These are phyloP conservation scores for Nycticebus coucang DNA, from an alignment of 2,113 vertebrate genomes.

Conservation along the genomic window DNA sequence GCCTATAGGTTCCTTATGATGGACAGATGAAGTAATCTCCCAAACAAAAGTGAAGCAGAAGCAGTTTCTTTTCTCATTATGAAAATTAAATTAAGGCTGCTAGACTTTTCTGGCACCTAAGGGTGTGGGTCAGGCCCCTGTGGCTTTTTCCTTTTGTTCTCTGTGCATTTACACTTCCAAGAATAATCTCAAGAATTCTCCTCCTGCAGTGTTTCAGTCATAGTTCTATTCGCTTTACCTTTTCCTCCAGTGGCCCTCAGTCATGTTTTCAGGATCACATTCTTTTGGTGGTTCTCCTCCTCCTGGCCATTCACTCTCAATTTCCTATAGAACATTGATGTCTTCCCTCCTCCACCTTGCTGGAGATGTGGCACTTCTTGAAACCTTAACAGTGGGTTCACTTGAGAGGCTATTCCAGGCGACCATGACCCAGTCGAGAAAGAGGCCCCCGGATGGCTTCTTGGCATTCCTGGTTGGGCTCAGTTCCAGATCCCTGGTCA, in stretches of 20 bases:
- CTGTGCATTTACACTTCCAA: neutral
- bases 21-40: neutral
- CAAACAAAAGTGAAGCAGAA: neutral
- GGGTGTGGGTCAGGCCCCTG: neutral
- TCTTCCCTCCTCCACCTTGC: constrained; percentile 76
- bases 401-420: constrained; percentile 78
- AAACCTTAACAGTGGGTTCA: constrained; percentile 76
- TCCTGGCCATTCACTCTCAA: constrained; percentile 64
- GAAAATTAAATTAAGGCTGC: neutral
- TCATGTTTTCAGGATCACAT: neutral
- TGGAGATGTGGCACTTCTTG: constrained; percentile 78
- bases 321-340: constrained; percentile 65
- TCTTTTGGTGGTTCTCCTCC: constrained; percentile 64
- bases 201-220: neutral
- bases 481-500: constrained; percentile 75
- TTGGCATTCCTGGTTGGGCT: constrained; percentile 80
- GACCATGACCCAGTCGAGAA: constrained; percentile 81
- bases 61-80: neutral
- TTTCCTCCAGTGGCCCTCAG: constrained; percentile 34
- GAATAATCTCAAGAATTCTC: neutral
- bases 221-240: constrained; percentile 28
- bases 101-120: neutral
- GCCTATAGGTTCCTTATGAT: neutral
- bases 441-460: constrained; percentile 78
- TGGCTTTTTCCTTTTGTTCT: neutral